These are phyloP conservation scores for Bovichtus variegatus DNA, from an alignment of 2,797 vertebrate species.

Conservation along the genomic window DNA sequence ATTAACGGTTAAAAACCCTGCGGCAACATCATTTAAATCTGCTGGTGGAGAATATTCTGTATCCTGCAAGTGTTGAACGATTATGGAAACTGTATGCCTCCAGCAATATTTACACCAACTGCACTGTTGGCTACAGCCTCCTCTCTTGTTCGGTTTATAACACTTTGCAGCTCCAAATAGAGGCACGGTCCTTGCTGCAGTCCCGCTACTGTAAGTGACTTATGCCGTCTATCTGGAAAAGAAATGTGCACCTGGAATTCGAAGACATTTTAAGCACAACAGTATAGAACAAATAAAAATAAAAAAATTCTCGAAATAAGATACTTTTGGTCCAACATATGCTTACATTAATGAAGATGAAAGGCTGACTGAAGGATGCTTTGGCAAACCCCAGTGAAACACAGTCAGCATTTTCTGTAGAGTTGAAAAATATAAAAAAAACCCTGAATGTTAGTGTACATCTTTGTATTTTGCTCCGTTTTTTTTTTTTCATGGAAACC, in stretches of 20 bases:
- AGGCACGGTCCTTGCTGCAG: background rate
- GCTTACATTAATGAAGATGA: background rate
- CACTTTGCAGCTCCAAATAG: background rate
- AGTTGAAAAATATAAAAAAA: background rate
- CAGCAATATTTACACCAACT: background rate
- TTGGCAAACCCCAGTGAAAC: background rate
- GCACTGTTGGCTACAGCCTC: background rate
- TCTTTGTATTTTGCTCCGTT: background rate
- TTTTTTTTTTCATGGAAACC: background rate
- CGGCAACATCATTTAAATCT: background rate
- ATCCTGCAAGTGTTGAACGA: slow-evolving; percentile 7
- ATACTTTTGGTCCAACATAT: background rate
- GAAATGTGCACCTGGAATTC: background rate
- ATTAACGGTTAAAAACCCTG: background rate
- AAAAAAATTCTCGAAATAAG: background rate
- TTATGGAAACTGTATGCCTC: background rate
- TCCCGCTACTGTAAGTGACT: background rate
- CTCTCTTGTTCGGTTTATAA: background rate
- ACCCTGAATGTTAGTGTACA: background rate
- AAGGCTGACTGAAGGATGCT: background rate
- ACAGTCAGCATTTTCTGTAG: background rate
- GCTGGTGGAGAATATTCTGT: background rate
- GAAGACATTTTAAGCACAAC: background rate
- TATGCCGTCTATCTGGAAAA: background rate
- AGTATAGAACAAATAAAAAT: background rate